Evolutionary conservation across 2,797 vertebrate genomes (phyloP).

Genomic region (Nannoperca obscura): DNA sequence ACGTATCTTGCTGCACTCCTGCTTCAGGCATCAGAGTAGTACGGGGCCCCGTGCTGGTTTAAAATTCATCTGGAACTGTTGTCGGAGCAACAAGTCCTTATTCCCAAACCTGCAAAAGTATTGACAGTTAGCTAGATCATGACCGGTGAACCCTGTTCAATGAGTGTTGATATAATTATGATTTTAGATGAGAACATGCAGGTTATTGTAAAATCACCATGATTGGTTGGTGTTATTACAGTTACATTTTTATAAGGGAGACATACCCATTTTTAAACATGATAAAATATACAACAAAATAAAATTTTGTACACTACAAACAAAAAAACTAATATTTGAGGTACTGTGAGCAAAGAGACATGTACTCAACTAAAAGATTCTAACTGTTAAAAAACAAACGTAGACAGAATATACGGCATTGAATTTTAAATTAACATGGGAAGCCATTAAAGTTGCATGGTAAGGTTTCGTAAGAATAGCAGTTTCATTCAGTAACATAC

Average conservation of each 20-base stretch:
- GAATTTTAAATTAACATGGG: not conserved
- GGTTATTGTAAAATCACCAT: not conserved
- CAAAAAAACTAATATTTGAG: not conserved
- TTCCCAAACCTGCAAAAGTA: not conserved
- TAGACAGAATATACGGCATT: not conserved
- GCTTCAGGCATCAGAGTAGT: constrained; percentile 4
- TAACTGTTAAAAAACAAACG: not conserved
- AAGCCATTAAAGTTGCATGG: no score
- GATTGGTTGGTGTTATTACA: not conserved
- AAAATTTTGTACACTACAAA: not conserved
- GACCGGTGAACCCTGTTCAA: not conserved
- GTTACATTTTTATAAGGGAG: not conserved
- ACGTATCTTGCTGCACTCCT: constrained; percentile 51
- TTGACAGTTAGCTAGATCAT: not conserved
- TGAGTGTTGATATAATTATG: not conserved
- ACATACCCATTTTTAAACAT: not conserved
- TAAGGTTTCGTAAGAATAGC: no score
- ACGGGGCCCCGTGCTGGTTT: not conserved
- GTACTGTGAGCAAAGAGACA: not conserved
- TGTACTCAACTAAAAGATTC: not conserved
- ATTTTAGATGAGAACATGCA: not conserved
- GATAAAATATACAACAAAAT: not conserved
- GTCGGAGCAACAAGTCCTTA: not conserved
- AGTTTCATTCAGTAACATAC: not conserved
- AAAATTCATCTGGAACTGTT: not conserved